Conservation (phyloP, 2,113 vertebrate genomes). For the Eulemur macaco region DNA sequence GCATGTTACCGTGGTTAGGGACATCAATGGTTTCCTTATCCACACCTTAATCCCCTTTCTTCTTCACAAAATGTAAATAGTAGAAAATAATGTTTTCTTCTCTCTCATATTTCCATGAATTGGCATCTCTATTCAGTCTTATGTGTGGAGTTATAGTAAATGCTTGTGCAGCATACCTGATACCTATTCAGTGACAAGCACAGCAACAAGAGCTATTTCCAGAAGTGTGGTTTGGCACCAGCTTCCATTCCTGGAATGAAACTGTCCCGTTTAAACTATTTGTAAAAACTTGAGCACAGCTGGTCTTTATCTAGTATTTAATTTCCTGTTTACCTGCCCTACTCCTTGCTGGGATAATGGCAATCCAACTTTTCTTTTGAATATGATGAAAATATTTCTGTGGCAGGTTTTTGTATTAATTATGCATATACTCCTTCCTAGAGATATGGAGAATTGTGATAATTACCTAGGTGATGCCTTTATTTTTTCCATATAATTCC, state of each 20-base stretch:
- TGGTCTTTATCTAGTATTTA: conserved; percentile 58
- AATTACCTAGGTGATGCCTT: conserved; percentile 6
- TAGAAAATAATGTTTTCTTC: background rate
- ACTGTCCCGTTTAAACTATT: conserved; percentile 49
- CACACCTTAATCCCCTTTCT: background rate
- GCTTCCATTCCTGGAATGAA: conserved; percentile 45
- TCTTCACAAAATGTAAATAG: background rate
- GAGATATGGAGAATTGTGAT: background rate
- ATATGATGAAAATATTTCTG: conserved; percentile 30
- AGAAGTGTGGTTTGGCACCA: conserved; percentile 14
- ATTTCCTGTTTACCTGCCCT: conserved; percentile 62
- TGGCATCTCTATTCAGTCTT: conserved; percentile 34
- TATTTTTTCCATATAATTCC: conserved; percentile 3
- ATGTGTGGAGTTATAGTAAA: conserved; percentile 15
- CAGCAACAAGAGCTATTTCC: background rate
- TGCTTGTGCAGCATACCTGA: background rate
- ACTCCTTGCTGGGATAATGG: background rate
- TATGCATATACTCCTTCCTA: background rate
- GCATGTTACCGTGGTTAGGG: background rate
- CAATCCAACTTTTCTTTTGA: conserved; percentile 47
- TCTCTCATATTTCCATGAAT: background rate
- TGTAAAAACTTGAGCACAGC: conserved; percentile 61
- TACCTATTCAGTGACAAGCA: background rate
- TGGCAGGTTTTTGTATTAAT: conserved; percentile 55
- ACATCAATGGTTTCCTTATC: background rate